Percentiles rank a stretch among this genome's conserved stretches.
These are phyloP conservation scores for Tapera naevia DNA, from an alignment of 2,797 vertebrate genomes.

Conservation along the genomic window DNA sequence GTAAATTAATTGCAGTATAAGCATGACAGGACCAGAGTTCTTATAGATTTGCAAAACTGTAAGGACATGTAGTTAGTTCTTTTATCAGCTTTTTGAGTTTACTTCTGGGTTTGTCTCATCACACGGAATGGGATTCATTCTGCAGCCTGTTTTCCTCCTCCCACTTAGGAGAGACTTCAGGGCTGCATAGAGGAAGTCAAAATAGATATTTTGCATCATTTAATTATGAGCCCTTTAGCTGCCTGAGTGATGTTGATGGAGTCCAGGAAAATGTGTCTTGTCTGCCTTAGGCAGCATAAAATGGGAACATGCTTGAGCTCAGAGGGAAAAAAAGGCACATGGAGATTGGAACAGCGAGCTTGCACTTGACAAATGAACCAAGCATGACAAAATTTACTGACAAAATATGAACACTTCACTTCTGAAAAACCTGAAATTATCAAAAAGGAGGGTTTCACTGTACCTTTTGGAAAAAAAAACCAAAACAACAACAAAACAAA, in stretches of 20 bases:
- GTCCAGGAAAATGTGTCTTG: not conserved
- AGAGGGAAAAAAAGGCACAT: not conserved
- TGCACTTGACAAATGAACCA: not conserved
- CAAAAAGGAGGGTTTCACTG: not conserved
- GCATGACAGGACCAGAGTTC: not conserved
- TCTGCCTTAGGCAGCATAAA: not conserved
- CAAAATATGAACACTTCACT: not conserved
- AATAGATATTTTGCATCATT: conserved; percentile 25
- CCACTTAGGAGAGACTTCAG: not conserved
- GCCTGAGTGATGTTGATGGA: not conserved
- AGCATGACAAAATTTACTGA: not conserved
- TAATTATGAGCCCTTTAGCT: conserved; percentile 15
- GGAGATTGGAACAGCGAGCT: not conserved
- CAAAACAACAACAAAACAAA: not conserved
- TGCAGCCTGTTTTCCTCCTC: not conserved
- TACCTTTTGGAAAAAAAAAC: not conserved
- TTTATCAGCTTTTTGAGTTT: not conserved
- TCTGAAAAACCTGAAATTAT: not conserved
- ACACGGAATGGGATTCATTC: not conserved
- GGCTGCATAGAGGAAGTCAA: not conserved
- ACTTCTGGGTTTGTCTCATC: not conserved
- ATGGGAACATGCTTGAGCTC: not conserved
- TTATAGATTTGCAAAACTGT: not conserved
- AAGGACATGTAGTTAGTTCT: not conserved
- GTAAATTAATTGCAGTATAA: not conserved